Percentiles rank a stretch among this genome's conserved stretches.
phyloP scores from a whole-genome alignment of 1,140 invertebrate genomes.

The Pachyrhynchus sulphureomaculatus region DNA sequence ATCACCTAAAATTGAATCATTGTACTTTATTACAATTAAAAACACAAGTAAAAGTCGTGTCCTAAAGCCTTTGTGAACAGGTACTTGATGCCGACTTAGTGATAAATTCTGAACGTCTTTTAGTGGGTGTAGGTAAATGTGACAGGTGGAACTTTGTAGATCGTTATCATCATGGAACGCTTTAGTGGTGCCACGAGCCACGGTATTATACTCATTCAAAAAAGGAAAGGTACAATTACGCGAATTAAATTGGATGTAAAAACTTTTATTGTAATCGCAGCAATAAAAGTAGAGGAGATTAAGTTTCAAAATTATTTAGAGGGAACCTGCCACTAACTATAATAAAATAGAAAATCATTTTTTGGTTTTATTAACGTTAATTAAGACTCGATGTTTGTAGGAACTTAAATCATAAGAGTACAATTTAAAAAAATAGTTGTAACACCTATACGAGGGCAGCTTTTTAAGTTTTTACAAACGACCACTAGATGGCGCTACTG shows the following conservation, averaged over 20 bases:
- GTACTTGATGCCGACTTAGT: neutral
- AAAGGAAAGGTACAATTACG: neutral
- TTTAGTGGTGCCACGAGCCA: constrained; percentile 7
- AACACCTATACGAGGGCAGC: too few relatives aligned
- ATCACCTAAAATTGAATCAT: too few relatives aligned
- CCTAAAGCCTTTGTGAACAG: neutral
- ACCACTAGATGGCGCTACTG: too few relatives aligned
- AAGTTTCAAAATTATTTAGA: too few relatives aligned
- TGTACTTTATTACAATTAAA: neutral
- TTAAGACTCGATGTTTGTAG: too few relatives aligned
- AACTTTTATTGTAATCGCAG: neutral
- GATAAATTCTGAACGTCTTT: neutral
- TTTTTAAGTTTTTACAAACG: too few relatives aligned
- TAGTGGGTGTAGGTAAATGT: constrained; percentile 6
- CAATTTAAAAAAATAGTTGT: too few relatives aligned
- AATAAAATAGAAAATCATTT: too few relatives aligned
- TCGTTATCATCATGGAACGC: neutral
- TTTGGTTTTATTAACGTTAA: too few relatives aligned
- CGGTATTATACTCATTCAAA: neutral
- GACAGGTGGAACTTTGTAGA: constrained; percentile 5
- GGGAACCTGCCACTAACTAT: too few relatives aligned
- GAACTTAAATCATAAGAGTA: too few relatives aligned
- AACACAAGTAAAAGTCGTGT: neutral
- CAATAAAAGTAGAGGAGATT: too few relatives aligned
- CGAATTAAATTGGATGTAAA: neutral